Base-by-base conservation (phyloP, 2,888 invertebrate species). In the Baccha elongata region DNA sequence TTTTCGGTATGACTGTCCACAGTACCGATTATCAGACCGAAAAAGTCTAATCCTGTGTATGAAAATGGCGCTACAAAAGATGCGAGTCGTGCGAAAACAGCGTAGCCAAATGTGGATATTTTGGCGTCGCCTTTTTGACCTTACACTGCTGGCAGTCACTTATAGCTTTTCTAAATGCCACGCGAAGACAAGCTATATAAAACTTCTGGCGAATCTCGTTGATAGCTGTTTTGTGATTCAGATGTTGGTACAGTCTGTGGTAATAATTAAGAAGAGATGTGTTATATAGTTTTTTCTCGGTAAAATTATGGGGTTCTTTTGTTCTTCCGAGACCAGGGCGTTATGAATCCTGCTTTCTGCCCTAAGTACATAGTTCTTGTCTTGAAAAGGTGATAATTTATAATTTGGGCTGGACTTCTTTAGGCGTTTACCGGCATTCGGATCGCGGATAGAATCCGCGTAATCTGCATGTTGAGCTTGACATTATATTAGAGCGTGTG, bases 171-270 rank as follows among this genome's bases (percentile, higher is more conserved):
- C 5, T 23, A 4, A 32, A 1, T 8, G 29, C 8, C 5, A 32
- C 29, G 5, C 29, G 5, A 17, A 85, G 8, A 42, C 52, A 58
- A 7, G 74, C 46, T 44, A 83, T 74, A 26, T 83, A 74, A 11
- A 55, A 74, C 3, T 42, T 52, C 71, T 75, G 76, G 0, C 81
- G 53, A n/a, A 84, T 35, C 48, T 85, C 85, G 8, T 84, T 79
- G 19, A 74, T 67, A 3, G 64, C 71, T 1, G 76, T 84, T 52
- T 84, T 84, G 17, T 65, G 58, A 53, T 52, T 69, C 5, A 46
- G 3, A 50, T 84, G 71, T 5, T 68, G 42, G 13, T 60, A 58
- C 48, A 29, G 42, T 46, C 32, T 4, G 19, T 75, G 75, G 19
- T 13, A 48, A 13, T 83, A 44, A 15, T 37, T 7, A 6, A 32